phyloP scores from a whole-genome alignment of 35 echinoderm and acorn worm species.

The Ophiothrix spiculata region DNA sequence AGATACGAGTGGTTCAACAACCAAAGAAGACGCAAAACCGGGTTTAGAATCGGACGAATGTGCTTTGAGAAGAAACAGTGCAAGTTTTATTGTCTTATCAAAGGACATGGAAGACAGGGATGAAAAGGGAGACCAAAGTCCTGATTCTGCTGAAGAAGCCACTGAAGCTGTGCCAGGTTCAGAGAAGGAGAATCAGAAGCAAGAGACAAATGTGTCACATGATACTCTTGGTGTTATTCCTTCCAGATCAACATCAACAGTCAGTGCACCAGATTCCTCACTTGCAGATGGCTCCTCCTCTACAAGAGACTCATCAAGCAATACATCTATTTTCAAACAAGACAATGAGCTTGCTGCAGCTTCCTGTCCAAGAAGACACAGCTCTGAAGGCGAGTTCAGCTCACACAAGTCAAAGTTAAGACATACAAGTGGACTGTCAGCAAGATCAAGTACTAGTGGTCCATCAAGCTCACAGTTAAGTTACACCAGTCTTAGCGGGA shows the following conservation, averaged over 20 bases:
- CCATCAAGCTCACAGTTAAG: slow-evolving; percentile 77
- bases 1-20: background rate
- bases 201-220: background rate
- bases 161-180: background rate
- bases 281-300: background rate
- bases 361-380: background rate
- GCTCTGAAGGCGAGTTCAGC: background rate
- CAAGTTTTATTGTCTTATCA: slow-evolving; percentile 48
- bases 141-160: slow-evolving; percentile 13
- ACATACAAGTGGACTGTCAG: background rate
- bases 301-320: background rate
- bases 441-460: slow-evolving; percentile 52
- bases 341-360: background rate
- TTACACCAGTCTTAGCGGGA: slow-evolving; percentile 79
- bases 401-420: background rate
- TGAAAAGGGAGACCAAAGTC: background rate
- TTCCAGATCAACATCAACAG: background rate
- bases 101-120: background rate
- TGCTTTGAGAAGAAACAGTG: slow-evolving; percentile 20
- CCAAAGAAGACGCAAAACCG: background rate
- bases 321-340: background rate
- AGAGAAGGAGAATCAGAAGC: background rate
- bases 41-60: slow-evolving; percentile 2
- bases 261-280: background rate
- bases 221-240: background rate